Evolutionary conservation across 2,797 vertebrate genomes (phyloP), one percentile per base, ranked within the genome.

Genomic region (Pipistrellus kuhlii): DNA sequence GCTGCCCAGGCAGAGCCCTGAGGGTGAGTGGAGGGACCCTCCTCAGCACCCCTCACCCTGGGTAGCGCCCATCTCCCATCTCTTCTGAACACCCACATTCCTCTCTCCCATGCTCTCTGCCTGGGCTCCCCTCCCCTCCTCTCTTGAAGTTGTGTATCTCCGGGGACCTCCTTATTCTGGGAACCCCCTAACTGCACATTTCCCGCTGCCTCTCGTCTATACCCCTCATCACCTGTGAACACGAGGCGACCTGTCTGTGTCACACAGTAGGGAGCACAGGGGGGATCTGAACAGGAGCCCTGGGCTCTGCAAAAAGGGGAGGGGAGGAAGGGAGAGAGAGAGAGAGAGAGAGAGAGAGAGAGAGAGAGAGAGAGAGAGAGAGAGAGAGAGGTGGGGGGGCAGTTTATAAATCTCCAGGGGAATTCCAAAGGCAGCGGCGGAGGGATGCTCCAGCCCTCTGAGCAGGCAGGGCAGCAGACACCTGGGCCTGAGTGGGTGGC

Each of bases 401-500:
- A 18, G 59, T 17, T 51, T 17, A 30, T 9, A 44, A 64, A 57
- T 2, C 27, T 44, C 1, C 23, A 2, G 0, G 1, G 81, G 44
- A 32, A 53, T 6, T 64, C n/a, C 77, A 9, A n/a, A 78, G 21
- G 44, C 32, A 30, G 8, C n/a, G 8, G 71, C 10, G 15, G 73
- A 84, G 35, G 68, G 41, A 4, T 21, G 27, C 7, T 77, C 13
- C 0, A 0, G 46, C 41, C 6, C 62, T 35, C 23, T 23, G 53
- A 72, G 55, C 59, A 20, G 59, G 18, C 20, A 5, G 35, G 5
- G 30, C 12, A 5, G 73, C 68, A 32, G 55, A 69, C 53, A 57
- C 38, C 62, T 3, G 8, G 21, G 81, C 82, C n/a, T 3, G 38
- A 90, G 95, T 85, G 80, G 96, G 96, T 69, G 85, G 94, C 88